These are phyloP conservation scores for Laterallus jamaicensis DNA, from an alignment of 2,113 vertebrate species.

Conservation along the genomic window DNA sequence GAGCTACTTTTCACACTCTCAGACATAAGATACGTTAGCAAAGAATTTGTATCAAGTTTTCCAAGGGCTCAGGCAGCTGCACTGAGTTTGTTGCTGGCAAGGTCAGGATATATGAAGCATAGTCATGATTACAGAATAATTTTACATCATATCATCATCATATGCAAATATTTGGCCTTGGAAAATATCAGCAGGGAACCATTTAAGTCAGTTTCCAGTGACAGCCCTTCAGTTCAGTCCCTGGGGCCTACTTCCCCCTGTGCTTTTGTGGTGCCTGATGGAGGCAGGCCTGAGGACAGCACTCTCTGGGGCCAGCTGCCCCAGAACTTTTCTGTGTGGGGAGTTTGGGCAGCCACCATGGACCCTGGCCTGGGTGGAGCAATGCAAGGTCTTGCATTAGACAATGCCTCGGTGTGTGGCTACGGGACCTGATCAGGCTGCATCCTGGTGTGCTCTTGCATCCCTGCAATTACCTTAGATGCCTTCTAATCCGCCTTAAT, in stretches of 20 bases:
- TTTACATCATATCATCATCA: not conserved
- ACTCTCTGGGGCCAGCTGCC: not conserved
- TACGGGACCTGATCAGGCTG: not conserved
- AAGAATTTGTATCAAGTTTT: not conserved
- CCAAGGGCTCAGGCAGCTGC: not conserved
- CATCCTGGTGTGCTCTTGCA: rapidly evolving
- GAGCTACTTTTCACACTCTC: not conserved
- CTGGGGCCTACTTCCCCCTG: not conserved
- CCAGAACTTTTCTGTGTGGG: rapidly evolving
- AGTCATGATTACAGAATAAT: not conserved
- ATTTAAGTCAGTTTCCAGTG: not conserved
- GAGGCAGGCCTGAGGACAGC: not conserved
- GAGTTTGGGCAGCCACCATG: not conserved
- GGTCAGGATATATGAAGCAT: not conserved
- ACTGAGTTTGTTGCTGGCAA: not conserved
- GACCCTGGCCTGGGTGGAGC: not conserved
- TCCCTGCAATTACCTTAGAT: not conserved
- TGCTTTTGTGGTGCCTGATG: not conserved
- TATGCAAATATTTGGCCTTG: not conserved
- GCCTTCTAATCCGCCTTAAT: not conserved
- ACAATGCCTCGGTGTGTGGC: not conserved
- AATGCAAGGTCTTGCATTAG: rapidly evolving
- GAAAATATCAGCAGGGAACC: not conserved
- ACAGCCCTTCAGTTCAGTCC: not conserved
- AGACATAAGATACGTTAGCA: not conserved